Conservation (phyloP, 2,888 invertebrate species). For the Coenonympha glycerion region DNA sequence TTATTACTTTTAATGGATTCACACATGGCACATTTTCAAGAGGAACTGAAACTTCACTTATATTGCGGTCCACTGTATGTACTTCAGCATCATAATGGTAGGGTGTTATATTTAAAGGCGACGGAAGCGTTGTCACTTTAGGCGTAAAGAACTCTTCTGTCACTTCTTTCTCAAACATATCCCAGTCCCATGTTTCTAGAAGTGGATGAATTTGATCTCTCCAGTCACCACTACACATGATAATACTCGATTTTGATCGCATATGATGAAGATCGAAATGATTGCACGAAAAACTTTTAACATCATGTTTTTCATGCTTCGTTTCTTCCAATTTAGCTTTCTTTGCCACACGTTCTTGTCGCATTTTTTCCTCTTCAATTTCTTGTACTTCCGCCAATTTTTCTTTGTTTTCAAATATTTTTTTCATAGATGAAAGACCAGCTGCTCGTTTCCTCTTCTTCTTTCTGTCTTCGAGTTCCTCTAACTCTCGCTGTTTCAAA, state of each 20-base stretch:
- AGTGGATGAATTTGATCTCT: constrained; percentile 79
- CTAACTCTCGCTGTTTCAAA: constrained; percentile 76
- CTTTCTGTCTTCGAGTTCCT: constrained; percentile 72
- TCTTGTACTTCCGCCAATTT: constrained; percentile 78
- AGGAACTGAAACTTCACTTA: constrained; percentile 71
- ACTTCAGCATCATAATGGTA: constrained; percentile 69
- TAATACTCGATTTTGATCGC: constrained; percentile 70
- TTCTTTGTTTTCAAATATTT: constrained; percentile 87
- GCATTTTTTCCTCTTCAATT: constrained; percentile 73
- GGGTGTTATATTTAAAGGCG: constrained; percentile 67
- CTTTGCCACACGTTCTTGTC: constrained; percentile 54
- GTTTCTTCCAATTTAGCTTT: constrained; percentile 62
- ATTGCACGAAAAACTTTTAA: constrained; percentile 61
- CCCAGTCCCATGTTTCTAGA: constrained; percentile 80
- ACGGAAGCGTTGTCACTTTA: constrained; percentile 61
- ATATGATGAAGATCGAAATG: constrained; percentile 71
- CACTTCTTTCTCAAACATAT: constrained; percentile 77
- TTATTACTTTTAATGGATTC: constrained; percentile 76
- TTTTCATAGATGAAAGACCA: constrained; percentile 78
- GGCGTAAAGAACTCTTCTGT: constrained; percentile 63
- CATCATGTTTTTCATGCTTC: constrained; percentile 66
- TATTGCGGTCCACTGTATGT: constrained; percentile 67
- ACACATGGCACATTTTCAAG: constrained; percentile 79
- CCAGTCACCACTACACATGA: constrained; percentile 73
- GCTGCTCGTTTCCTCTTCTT: constrained; percentile 78